A percentile compares a stretch with the other conserved stretches of the same genome.
Conservation (phyloP, 2,888 invertebrate genomes). For the Dryomyza anilis region DNA sequence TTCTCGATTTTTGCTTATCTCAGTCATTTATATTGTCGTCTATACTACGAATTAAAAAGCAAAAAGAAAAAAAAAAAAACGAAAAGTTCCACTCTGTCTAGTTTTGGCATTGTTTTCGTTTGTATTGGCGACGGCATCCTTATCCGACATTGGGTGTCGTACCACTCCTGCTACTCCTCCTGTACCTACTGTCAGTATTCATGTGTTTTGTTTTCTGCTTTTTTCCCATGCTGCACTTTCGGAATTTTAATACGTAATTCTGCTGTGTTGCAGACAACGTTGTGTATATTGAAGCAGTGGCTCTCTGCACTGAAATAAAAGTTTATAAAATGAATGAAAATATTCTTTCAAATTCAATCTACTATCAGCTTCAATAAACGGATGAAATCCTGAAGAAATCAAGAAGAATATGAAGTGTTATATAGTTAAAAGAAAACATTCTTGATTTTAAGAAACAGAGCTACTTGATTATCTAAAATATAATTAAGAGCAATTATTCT, state of each 20-base stretch:
- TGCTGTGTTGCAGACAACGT: conserved; percentile 1
- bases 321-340: no score
- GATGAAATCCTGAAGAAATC: background rate
- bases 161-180: background rate
- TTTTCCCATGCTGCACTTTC: background rate
- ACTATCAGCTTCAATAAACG: background rate
- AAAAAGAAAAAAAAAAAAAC: no score
- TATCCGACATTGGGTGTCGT: conserved; percentile 4
- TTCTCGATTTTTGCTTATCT: conserved; percentile 32
- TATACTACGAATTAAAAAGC: no score
- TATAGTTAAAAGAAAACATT: no score
- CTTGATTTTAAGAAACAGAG: no score
- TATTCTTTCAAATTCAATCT: no score
- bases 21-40: conserved; percentile 37
- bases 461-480: no score
- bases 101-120: background rate
- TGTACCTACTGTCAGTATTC: background rate
- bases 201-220: background rate
- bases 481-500: no score
- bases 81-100: background rate
- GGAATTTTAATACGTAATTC: conserved; percentile 17
- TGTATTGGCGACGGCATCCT: background rate
- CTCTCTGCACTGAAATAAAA: no score
- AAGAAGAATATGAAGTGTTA: no score
- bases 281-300: no score